Base-by-base conservation (phyloP, 2,797 vertebrate species). In the Carapus acus region DNA sequence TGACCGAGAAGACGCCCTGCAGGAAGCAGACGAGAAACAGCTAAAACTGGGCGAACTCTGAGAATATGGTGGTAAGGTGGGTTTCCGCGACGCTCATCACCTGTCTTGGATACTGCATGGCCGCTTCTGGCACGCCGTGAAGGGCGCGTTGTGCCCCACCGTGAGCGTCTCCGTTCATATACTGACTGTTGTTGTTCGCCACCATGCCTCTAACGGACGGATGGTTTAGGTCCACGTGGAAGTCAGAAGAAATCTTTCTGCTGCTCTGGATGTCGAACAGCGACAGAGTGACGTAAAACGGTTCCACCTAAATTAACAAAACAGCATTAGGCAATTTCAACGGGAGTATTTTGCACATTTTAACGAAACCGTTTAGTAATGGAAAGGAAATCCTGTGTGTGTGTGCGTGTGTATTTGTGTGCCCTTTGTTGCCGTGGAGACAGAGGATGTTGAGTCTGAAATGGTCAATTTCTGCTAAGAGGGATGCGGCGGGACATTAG, bases 1-100 rank as follows among this genome's bases (percentile, higher is more conserved):
- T 97, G 56, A 98, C 91, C 0, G 95, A 98, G 74, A 98, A 99
- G 72, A 99, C 90, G 51, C 93, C 96, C 96, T 99, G 74, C 40
- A 62, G 59, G 46, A 22, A 58, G 2, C 5, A 5, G 24, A 40
- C 43, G n/a, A 16, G 8, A 14, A 49, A 37, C 51, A 3, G 36
- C 51, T 69, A 62, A 61, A 8, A 31, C 37, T 19, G 34, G 43
- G 21, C 12, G 3, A 14, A 50, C 57, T 43, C 17, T 33, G 7
- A 18, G 41, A 38, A 43, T 45, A 15, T 29, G 37, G 19, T 13
- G 2, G 12, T 1, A 4, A 48, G 14, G 6, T 45, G 18, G 31
- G 15, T 17, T 16, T 7, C 42, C 34, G 21, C 17, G 8, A 5
- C 16, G 6, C 16, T 37, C 23, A 15, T 69, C 7, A 98, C 96